phyloP scores from a whole-genome alignment of 2,113 vertebrate species.

The Podilymbus podiceps region DNA sequence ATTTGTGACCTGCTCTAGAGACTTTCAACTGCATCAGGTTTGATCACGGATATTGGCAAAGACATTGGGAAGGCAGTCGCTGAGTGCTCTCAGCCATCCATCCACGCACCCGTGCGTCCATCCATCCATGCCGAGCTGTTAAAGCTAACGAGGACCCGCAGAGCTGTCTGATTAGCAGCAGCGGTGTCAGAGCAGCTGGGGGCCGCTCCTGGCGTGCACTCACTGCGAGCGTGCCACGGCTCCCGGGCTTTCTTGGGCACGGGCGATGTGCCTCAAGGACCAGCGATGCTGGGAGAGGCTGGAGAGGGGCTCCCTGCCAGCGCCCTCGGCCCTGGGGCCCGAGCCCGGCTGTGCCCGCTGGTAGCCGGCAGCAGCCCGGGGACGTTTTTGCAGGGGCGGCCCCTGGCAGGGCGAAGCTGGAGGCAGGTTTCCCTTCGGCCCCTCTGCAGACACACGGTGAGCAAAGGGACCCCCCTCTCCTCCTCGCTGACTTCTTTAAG shows the following conservation, averaged over 20 bases:
- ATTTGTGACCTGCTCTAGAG: not conserved
- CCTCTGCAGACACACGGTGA: not conserved
- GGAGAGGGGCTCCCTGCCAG: not conserved
- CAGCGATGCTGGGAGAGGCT: not conserved
- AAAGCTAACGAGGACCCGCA: not conserved
- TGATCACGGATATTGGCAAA: not conserved
- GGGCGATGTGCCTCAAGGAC: not conserved
- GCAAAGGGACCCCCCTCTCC: not conserved
- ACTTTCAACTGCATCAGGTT: not conserved
- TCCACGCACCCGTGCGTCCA: accelerated
- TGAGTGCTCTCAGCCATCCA: not conserved
- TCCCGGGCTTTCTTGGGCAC: not conserved
- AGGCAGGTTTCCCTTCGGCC: not conserved
- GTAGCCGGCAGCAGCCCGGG: not conserved
- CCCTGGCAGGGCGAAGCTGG: not conserved
- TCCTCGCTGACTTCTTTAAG: not conserved
- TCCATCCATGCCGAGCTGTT: not conserved
- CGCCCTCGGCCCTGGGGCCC: not conserved
- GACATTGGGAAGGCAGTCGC: not conserved
- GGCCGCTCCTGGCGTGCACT: not conserved
- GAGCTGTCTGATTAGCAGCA: not conserved
- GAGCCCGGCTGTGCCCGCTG: not conserved
- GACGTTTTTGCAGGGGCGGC: not conserved
- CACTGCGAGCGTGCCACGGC: not conserved
- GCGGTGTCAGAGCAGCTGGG: not conserved